Base-by-base conservation (phyloP, 1,140 invertebrate species). In the Goniozus legneri region DNA sequence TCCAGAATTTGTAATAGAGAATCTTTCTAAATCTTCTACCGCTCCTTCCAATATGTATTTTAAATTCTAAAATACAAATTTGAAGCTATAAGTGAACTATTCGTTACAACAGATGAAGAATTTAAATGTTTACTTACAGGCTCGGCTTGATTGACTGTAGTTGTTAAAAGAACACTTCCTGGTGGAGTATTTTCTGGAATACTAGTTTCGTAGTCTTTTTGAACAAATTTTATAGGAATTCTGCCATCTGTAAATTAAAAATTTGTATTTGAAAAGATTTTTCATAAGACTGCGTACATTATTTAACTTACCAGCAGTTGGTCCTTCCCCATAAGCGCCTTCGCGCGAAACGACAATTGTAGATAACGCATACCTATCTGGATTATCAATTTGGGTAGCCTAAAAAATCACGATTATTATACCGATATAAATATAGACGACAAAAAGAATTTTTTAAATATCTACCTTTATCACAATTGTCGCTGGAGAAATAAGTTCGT, bases 361-460 rank as follows among this genome's bases (percentile, higher is more conserved):
- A 3, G 89, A 85, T 44, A 93, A 71, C 2, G 91, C 87, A 66
- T 91, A 94, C 32, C 91, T 80, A 74, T 95, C 92, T 0, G 83
- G 76, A 77, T 95, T 95, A 69, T 96, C 90, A 36, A 86, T 78
- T 71, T 95, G 91, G 1, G 86, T 89, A 13, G 90, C 89, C 84
- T 91, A 69, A 34, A 56, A 50, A 24, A 47, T 30, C 13, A 20
- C 36, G 46, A 19, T 37, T 14, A 32, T 36, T 35, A 18, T 44
- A 46, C 10, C 3, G 2, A 31, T 14, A 21, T 24, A 44, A 18
- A 12, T 32, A n/a, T n/a, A n/a, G n/a, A n/a, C n/a, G 16, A 14
- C 2, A 40, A 42, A 32, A 32, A 40, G 10, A 20, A 38, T 47
- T 10, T 34, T 47, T 18, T 32, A 12, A 19, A 20, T 33, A 27